phyloP scores from a whole-genome alignment of 1,140 invertebrate species.

The Aphaenogaster floridana region DNA sequence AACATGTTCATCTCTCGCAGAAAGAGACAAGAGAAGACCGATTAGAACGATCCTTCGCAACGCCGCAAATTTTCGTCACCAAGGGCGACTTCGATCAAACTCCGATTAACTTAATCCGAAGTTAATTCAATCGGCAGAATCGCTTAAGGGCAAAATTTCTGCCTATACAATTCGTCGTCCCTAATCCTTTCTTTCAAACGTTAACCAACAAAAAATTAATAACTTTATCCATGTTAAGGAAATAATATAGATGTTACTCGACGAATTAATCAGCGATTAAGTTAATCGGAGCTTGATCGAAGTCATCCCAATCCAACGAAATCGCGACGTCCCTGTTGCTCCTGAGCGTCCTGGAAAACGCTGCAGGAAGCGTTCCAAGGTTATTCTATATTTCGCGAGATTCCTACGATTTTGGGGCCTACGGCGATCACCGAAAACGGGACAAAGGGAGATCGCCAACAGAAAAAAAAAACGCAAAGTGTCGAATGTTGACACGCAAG shows the following conservation, averaged over 20 bases:
- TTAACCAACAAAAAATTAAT: no score
- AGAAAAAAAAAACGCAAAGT: not conserved
- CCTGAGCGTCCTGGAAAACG: not conserved
- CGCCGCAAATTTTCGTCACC: not conserved
- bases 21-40: not conserved
- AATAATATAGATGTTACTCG: no score
- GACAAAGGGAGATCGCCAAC: not conserved
- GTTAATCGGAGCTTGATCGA: not conserved
- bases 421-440: not conserved
- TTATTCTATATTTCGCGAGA: not conserved
- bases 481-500: conserved; percentile 2
- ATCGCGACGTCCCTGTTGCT: not conserved
- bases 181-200: no score
- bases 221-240: no score
- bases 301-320: not conserved
- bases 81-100: no score
- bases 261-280: no score
- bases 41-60: not conserved
- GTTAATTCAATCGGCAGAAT: no score
- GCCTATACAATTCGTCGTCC: no score
- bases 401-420: not conserved
- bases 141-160: no score
- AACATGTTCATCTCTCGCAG: not conserved
- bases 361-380: not conserved
- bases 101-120: no score